Conservation (phyloP, 2,797 vertebrate species). For the Hemitrygon akajei region DNA sequence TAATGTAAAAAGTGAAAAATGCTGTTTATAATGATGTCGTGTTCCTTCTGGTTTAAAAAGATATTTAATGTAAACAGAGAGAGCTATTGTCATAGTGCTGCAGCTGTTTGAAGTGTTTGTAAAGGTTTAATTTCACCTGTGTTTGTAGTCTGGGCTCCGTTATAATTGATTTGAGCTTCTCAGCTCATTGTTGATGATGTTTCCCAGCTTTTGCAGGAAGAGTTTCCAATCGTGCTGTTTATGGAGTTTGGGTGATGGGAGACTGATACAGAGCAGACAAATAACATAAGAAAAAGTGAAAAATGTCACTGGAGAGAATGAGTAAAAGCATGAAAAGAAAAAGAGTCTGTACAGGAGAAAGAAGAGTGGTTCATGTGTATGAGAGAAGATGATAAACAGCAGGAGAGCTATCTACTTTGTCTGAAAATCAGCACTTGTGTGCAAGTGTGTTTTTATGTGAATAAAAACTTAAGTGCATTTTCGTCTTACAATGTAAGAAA, state of each 20-base stretch:
- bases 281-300: neutral
- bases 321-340: neutral
- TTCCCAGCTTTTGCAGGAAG: no score
- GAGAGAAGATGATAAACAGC: neutral
- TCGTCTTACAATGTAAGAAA: neutral
- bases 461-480: no score
- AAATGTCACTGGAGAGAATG: neutral
- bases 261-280: neutral
- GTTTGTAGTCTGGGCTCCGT: neutral
- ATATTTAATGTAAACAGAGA: slow-evolving; percentile 16
- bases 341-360: no score
- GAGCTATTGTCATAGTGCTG: neutral
- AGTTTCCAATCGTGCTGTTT: neutral
- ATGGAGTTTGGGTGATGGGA: neutral
- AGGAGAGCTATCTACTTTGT: neutral
- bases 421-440: neutral
- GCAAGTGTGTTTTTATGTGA: no score
- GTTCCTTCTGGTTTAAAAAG: slow-evolving; percentile 30
- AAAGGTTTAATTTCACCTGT: slow-evolving; percentile 18
- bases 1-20: slow-evolving; percentile 11
- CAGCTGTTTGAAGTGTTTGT: slow-evolving; percentile 19
- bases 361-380: neutral
- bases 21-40: slow-evolving; percentile 26
- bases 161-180: neutral
- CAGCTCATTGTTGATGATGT: neutral